These are phyloP conservation scores for Lycia hirtaria DNA, from an alignment of 2,888 invertebrate genomes.

Conservation along the genomic window DNA sequence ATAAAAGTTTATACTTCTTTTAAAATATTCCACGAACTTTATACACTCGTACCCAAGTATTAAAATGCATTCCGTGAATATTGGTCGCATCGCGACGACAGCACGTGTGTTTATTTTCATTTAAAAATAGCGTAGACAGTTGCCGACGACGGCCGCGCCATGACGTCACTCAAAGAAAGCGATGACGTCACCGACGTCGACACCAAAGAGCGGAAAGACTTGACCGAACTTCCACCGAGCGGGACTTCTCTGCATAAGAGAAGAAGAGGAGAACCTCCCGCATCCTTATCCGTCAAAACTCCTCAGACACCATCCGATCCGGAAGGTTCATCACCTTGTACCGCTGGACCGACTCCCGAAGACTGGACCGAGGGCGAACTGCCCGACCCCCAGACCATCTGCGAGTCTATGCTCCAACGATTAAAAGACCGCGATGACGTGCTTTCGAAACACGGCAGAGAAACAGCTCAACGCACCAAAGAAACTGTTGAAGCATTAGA, in stretches of 20 bases:
- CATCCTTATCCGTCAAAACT: constrained; percentile 68
- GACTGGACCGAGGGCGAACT: constrained; percentile 68
- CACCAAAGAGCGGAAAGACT: constrained; percentile 51
- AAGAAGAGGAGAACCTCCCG: constrained; percentile 75
- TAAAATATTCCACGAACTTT: constrained; percentile 33
- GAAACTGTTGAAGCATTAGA: constrained; percentile 89
- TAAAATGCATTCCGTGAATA: constrained; percentile 74
- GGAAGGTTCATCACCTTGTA: constrained; percentile 77
- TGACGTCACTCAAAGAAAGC: constrained; percentile 73
- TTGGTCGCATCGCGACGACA: constrained; percentile 52
- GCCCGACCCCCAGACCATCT: constrained; percentile 67
- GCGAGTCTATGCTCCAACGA: constrained; percentile 73
- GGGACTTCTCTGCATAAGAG: constrained; percentile 77
- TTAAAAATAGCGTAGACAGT: constrained; percentile 73
- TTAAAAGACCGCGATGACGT: constrained; percentile 73
- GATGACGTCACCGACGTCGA: constrained; percentile 62
- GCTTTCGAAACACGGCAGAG: constrained; percentile 81
- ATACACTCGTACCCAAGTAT: constrained; percentile 30
- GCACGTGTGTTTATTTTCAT: constrained; percentile 80
- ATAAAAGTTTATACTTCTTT: constrained; percentile 25
- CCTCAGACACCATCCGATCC: constrained; percentile 73
- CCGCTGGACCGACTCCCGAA: constrained; percentile 69
- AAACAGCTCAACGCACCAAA: constrained; percentile 83
- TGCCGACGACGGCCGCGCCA: constrained; percentile 54
- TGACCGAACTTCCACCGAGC: constrained; percentile 70